These are phyloP conservation scores for Clunio marinus DNA, from an alignment of 2,888 invertebrate genomes.

Conservation along the genomic window DNA sequence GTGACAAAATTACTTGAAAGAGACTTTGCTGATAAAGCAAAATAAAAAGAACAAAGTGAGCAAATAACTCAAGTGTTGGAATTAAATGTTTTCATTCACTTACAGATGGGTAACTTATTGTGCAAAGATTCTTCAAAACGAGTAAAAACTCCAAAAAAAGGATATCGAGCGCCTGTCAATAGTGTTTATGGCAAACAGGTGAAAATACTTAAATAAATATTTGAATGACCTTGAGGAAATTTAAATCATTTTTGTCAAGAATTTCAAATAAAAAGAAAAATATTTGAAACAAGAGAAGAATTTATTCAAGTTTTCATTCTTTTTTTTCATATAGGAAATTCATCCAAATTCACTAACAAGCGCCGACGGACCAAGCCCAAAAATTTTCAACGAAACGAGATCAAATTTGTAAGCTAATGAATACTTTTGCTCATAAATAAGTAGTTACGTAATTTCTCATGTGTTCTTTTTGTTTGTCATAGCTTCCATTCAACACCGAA, in stretches of 20 bases:
- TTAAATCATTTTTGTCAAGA: not conserved
- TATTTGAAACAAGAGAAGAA: not conserved
- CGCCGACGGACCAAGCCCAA: not conserved
- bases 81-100: not conserved
- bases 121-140: conserved; percentile 12
- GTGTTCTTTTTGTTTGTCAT: not conserved
- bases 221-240: not conserved
- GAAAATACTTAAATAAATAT: not conserved
- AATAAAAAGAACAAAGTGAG: no score
- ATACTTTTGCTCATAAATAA: not conserved
- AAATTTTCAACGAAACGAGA: not conserved
- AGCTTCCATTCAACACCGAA: conserved; percentile 29
- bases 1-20: not conserved
- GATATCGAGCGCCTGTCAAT: not conserved
- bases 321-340: not conserved
- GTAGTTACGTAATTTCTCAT: not conserved
- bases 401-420: conserved; percentile 8
- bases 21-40: not conserved
- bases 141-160: conserved; percentile 4
- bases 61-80: no score
- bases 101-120: conserved; percentile 27
- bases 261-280: no score
- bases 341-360: not conserved
- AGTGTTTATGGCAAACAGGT: not conserved
- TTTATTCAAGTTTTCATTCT: not conserved